These are phyloP conservation scores for Oreotrochilus melanogaster DNA, from an alignment of 2,113 vertebrate species.

Conservation along the genomic window DNA sequence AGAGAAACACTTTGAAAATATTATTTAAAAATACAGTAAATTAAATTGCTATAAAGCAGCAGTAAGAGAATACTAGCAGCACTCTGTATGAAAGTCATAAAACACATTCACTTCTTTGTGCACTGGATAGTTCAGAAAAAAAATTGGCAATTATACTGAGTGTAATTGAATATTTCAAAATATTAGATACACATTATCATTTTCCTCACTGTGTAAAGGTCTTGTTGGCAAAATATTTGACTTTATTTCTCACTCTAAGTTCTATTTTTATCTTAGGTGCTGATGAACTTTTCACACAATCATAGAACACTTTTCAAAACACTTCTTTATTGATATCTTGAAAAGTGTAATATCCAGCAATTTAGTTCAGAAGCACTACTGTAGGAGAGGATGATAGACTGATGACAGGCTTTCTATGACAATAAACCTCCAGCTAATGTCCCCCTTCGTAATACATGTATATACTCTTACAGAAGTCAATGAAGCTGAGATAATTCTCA, in stretches of 20 bases:
- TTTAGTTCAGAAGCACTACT: neutral
- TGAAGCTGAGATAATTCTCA: neutral
- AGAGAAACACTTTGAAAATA: neutral
- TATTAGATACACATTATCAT: neutral
- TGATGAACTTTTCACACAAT: neutral
- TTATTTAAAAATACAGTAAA: neutral
- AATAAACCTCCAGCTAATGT: neutral
- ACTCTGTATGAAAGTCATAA: neutral
- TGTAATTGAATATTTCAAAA: neutral
- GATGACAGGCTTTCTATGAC: neutral
- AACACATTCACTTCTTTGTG: neutral
- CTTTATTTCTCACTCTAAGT: neutral
- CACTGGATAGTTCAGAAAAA: neutral
- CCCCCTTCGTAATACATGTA: neutral
- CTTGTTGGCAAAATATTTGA: conserved; percentile 35
- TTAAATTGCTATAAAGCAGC: neutral
- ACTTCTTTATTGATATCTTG: neutral
- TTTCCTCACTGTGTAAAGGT: neutral
- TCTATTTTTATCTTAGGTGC: neutral
- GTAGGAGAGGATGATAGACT: neutral
- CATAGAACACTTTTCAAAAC: neutral
- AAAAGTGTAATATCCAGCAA: neutral
- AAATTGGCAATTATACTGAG: neutral
- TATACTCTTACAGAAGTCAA: neutral
- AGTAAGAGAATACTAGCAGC: neutral